Conservation (phyloP, 2,113 vertebrate species). For the Xenopus laevis region DNA sequence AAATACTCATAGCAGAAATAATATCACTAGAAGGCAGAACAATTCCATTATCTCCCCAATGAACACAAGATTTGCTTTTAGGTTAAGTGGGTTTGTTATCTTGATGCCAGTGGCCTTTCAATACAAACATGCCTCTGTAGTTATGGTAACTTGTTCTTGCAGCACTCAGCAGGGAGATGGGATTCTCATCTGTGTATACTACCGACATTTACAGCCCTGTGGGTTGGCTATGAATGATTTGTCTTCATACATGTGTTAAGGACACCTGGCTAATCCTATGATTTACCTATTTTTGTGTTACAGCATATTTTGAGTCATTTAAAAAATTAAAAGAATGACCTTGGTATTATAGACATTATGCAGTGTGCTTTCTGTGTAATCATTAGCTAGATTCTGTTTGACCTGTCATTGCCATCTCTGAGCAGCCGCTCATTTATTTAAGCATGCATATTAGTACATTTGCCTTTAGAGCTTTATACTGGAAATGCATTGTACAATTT, state of each 20-base stretch:
- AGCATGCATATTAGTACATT: too few relatives aligned
- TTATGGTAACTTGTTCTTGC: conserved; percentile 25
- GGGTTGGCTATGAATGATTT: background rate
- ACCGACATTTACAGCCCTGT: background rate
- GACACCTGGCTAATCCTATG: background rate
- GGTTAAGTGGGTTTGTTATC: conserved; percentile 19
- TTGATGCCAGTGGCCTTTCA: conserved; percentile 11
- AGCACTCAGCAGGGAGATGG: background rate
- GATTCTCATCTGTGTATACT: background rate
- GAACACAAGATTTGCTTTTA: background rate
- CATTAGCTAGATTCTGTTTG: background rate
- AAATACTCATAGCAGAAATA: too few relatives aligned
- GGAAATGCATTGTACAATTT: too few relatives aligned
- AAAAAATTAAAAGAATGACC: background rate
- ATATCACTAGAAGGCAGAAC: too few relatives aligned
- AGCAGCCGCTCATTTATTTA: background rate
- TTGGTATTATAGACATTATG: background rate
- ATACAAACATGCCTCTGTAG: conserved; percentile 25
- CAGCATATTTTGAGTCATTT: background rate
- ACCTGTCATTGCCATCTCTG: background rate
- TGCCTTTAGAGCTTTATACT: too few relatives aligned
- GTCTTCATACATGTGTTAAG: background rate
- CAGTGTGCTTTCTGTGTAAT: conserved; percentile 17
- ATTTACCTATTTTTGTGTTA: background rate
- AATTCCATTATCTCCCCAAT: too few relatives aligned